A percentile compares a stretch with the other conserved stretches of the same genome.
Conservation (phyloP, 2,888 invertebrate species). For the Phrixothrix hirtus region DNA sequence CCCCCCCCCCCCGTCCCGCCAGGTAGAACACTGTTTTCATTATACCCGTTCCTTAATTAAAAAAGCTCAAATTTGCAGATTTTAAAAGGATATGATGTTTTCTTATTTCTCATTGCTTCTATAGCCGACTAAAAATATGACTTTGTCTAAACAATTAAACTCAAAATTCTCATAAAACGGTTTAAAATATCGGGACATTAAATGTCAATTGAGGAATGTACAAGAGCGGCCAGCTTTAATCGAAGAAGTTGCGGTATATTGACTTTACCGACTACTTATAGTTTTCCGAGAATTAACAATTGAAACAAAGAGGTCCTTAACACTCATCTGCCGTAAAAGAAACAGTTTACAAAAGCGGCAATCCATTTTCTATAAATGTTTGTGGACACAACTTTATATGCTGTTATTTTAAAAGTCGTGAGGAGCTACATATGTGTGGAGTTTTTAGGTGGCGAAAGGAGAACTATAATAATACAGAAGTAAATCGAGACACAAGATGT, state of each 20-base stretch:
- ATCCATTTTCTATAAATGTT: conserved; percentile 10
- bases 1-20: too few relatives aligned
- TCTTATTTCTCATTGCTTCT: too few relatives aligned
- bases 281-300: conserved; percentile 1
- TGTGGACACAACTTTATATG: conserved; percentile 22
- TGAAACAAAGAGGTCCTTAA: conserved; percentile 12
- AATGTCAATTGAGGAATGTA: not conserved
- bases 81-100: too few relatives aligned
- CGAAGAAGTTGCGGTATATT: not conserved
- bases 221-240: not conserved
- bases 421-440: conserved; percentile 13
- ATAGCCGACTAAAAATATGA: too few relatives aligned
- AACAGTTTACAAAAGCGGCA: conserved; percentile 18
- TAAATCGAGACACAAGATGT: conserved; percentile 23
- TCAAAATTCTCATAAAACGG: too few relatives aligned
- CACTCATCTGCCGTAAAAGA: conserved; percentile 14
- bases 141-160: not conserved
- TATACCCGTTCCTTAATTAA: too few relatives aligned
- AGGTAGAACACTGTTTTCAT: too few relatives aligned
- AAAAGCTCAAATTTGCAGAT: too few relatives aligned
- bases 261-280: not conserved
- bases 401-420: conserved; percentile 24
- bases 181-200: too few relatives aligned
- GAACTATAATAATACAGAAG: conserved; percentile 22
- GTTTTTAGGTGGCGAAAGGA: conserved; percentile 12